A percentile compares a stretch with the other conserved stretches of the same genome.
phyloP scores from a whole-genome alignment of 2,113 vertebrate genomes.

The Eulacestoma nigropectus region DNA sequence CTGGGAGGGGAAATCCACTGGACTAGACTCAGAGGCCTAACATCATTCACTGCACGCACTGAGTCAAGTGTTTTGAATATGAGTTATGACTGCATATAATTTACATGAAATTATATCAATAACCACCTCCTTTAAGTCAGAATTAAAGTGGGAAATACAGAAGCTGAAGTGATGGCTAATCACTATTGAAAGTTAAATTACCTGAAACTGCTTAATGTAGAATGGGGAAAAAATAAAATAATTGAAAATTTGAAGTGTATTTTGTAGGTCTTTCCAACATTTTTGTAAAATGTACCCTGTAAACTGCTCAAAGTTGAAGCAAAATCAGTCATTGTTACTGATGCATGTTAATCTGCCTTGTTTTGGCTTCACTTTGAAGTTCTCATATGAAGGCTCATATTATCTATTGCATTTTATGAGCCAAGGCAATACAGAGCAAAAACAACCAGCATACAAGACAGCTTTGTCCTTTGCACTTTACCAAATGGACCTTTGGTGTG shows the following conservation, averaged over 20 bases:
- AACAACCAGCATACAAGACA: rapidly evolving
- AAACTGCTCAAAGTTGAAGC: neutral
- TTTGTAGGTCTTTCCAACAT: neutral
- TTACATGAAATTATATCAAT: neutral
- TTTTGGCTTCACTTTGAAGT: neutral
- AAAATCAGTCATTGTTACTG: neutral
- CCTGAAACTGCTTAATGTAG: neutral
- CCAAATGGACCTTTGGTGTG: neutral
- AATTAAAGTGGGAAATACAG: neutral
- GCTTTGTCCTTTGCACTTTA: neutral
- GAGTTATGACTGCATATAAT: neutral
- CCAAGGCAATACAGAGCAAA: neutral
- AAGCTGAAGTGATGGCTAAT: neutral
- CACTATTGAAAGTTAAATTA: neutral
- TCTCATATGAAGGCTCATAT: neutral
- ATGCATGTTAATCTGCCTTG: neutral
- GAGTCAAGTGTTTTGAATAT: neutral
- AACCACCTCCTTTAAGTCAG: neutral
- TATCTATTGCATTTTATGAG: neutral
- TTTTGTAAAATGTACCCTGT: neutral
- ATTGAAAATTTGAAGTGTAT: neutral
- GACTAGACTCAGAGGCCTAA: neutral
- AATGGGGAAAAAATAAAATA: neutral
- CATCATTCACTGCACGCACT: neutral
- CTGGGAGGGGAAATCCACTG: neutral